Evolutionary conservation across 1,140 invertebrate species (phyloP).

Genomic region (Drosophila athabasca): DNA sequence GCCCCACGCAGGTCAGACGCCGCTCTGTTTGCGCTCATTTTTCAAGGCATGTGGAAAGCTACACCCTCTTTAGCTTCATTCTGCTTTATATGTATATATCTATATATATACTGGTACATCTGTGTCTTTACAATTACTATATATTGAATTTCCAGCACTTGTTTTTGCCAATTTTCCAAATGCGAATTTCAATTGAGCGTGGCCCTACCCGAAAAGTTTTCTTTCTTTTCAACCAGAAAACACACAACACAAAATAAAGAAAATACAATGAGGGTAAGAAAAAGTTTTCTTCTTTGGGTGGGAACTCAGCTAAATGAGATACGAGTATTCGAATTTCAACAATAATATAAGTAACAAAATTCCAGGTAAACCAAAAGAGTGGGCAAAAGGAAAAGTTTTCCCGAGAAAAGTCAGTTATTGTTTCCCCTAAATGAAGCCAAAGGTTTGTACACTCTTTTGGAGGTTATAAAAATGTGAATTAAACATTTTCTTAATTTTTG

Average conservation of each 20-base stretch:
- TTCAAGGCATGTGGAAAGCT: constrained; percentile 36
- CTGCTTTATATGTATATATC: constrained; percentile 1
- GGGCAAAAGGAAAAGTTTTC: neutral
- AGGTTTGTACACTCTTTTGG: no score
- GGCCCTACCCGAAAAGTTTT: constrained; percentile 37
- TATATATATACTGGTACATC: constrained; percentile 2
- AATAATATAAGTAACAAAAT: constrained; percentile 1
- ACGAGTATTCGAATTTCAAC: no score
- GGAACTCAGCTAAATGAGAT: constrained; percentile 8
- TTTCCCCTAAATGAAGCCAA: no score
- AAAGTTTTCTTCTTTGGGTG: constrained; percentile 7
- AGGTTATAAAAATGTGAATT: no score
- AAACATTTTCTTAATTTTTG: no score
- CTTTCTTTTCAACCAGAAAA: constrained; percentile 15
- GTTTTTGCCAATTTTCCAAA: constrained; percentile 65
- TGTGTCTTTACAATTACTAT: constrained; percentile 6
- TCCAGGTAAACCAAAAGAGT: neutral
- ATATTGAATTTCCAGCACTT: constrained; percentile 58
- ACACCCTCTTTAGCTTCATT: constrained; percentile 12
- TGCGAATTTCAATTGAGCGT: constrained; percentile 66
- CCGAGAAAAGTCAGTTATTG: no score
- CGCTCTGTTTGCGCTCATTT: constrained; percentile 56
- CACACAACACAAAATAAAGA: constrained; percentile 9
- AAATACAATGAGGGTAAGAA: constrained; percentile 9
- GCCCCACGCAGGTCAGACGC: constrained; percentile 19